Base-by-base conservation (phyloP, 2,797 vertebrate species). In the Microtus obscurus region DNA sequence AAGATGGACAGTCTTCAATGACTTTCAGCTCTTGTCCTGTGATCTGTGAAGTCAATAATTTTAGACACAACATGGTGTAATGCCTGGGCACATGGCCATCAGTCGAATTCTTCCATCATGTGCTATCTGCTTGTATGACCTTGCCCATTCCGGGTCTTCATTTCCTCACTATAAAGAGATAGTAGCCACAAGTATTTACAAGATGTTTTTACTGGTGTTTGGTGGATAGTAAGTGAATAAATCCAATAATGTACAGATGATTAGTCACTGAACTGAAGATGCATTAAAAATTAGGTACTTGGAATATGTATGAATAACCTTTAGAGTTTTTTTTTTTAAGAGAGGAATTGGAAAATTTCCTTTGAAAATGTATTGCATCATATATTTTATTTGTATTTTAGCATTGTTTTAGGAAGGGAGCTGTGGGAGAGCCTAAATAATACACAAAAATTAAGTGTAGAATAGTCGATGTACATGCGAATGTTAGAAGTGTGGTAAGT, bases 211-310 rank as follows among this genome's bases (percentile, higher is more conserved):
- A 51, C 13, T 77, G 61, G 40, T 34, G 12, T 56, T 76, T 79
- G 65, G 43, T 19, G 67, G 48, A 23, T 48, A 79, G 59, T 93
- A 80, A 79, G 29, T 67, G 59, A 85, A 56, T 48, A 78, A 94
- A 45, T 82, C 43, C 27, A 78, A 81, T 80, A 85, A 86, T 76
- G 86, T 65, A 69, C 7, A 90, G 13, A 78, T 71, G 34, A 40
- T 40, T 21, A 7, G 53, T 86, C 16, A 82, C 83, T 95, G 90
- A 92, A 95, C 77, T 91, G 16, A 67, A 90, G 67, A 81, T 87
- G 34, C 53, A 87, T 43, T 73, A 45, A 93, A 80, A 90, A 87
- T 48, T 87, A 95, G 34, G 0, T 91, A 48, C 88, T 83, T 16
- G 82, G 74, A 88, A 48, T 67, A 23, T 94, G 29, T 23, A 43